Evolutionary conservation across 1,140 invertebrate genomes (phyloP), one percentile per base, ranked within the genome.

Genomic region (Lamellibrachia luymesi): DNA sequence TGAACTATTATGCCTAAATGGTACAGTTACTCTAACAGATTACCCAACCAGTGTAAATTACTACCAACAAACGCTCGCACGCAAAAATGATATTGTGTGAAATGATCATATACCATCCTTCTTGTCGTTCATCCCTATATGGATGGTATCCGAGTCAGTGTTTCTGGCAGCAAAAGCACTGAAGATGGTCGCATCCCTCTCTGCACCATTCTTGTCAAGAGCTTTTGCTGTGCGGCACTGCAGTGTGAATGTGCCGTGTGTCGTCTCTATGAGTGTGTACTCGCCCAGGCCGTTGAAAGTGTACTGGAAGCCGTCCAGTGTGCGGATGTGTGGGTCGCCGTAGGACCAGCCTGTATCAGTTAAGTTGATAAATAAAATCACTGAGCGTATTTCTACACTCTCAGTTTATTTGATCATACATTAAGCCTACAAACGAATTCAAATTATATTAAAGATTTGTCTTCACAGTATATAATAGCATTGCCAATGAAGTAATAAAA

Each of bases 211-310:
- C 50, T 38, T 51, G 50, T 92, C 92, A 51, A 92, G 17, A n/a
- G 90, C 90, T 92, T 92, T 50, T 17, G 27, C 52, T 4, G 92
- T 92, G 50, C 92, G 50, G 51, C 92, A 13, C 50, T 91, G 49
- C 38, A 91, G 90, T 50, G 90, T 91, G 50, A 91, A 91, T 10
- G 17, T 51, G 90, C 50, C 90, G 49, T 91, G 27, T 91, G 49
- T 49, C 49, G 90, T 91, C 27, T 93, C 38, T 50, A 93, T 90
- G 90, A 93, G 50, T 90, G 80, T 92, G 90, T 92, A 93, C 90
- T 93, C 93, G 49, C 93, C 93, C 80, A 80, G 92, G 51, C 93
- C 93, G 52, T 93, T 93, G 91, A 93, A 93, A n/a, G 92, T 93
- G 92, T 93, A 93, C 50, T 51, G 50, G 52, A 91, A 51, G 27